These are phyloP conservation scores for Paragorgia papillata DNA, from an alignment of 92 coral and sea anemone genomes.

Conservation along the genomic window DNA sequence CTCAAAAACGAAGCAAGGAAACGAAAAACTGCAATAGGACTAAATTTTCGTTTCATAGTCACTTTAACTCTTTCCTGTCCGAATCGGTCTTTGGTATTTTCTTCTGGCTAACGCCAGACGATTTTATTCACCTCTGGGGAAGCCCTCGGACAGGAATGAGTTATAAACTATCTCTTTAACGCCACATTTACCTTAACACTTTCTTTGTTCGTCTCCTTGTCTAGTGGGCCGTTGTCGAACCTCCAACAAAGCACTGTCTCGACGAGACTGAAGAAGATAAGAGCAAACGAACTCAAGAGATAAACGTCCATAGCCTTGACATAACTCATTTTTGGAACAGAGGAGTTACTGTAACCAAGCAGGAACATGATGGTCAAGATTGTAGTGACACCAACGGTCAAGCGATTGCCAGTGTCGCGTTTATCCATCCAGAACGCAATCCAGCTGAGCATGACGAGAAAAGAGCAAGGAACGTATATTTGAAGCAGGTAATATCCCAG, in stretches of 20 bases:
- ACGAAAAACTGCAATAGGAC: too few species aligned
- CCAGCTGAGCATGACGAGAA: slow-evolving; percentile 97
- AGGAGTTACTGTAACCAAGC: slow-evolving; percentile 78
- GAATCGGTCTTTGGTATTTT: too few species aligned
- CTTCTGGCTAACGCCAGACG: too few species aligned
- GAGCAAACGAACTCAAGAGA: slow-evolving; percentile 74
- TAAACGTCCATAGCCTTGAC: slow-evolving; percentile 95
- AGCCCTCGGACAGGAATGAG: too few species aligned
- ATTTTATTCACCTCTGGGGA: too few species aligned
- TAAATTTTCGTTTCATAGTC: too few species aligned
- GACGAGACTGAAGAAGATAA: slow-evolving; percentile 84
- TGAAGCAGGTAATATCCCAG: slow-evolving; percentile 90
- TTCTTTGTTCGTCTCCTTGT: slow-evolving; percentile 29
- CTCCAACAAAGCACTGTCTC: slow-evolving; percentile 54
- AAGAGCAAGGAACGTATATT: slow-evolving; percentile 70
- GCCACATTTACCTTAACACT: too few species aligned
- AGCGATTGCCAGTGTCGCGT: slow-evolving; percentile 80
- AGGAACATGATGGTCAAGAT: slow-evolving; percentile 89
- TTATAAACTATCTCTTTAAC: too few species aligned
- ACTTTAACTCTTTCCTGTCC: too few species aligned
- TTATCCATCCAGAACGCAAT: slow-evolving; percentile 96
- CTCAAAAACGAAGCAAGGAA: too few species aligned
- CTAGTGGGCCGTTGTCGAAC: background rate
- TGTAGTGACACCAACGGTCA: slow-evolving; percentile 83
- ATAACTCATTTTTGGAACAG: slow-evolving; percentile 92